phyloP scores from a whole-genome alignment of 2,797 vertebrate species.

The Trichosurus vulpecula region DNA sequence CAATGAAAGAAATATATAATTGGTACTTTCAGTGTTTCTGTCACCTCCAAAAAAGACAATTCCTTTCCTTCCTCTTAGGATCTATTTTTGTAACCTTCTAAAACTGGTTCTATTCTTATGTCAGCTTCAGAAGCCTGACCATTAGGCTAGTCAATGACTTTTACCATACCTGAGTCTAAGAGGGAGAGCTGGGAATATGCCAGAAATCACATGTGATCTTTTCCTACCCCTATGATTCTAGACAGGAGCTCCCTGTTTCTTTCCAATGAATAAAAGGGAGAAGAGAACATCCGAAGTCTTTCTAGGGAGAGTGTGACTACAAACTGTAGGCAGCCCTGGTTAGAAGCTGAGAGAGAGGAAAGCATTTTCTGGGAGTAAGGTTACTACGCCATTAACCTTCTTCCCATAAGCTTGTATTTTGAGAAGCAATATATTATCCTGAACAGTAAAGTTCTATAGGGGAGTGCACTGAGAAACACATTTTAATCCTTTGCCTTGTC shows the following conservation, averaged over 20 bases:
- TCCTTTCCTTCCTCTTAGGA: not conserved
- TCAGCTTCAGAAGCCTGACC: not conserved
- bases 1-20: not conserved
- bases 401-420: not conserved
- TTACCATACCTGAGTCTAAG: not conserved
- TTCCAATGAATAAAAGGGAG: not conserved
- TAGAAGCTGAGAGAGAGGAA: not conserved
- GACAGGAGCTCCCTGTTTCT: not conserved
- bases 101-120: not conserved
- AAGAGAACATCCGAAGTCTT: not conserved
- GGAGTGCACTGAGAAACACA: not conserved
- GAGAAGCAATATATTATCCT: not conserved
- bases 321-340: accelerated
- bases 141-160: not conserved
- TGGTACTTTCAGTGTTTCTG: not conserved
- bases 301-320: not conserved
- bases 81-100: not conserved
- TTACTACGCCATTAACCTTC: not conserved
- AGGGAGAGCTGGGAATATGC: not conserved
- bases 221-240: not conserved
- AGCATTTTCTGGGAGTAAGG: accelerated
- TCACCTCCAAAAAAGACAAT: not conserved
- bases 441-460: not conserved
- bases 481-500: not conserved
- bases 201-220: not conserved